These are phyloP conservation scores for Cepaea nemoralis DNA, from an alignment of 1,140 invertebrate genomes.

Conservation along the genomic window DNA sequence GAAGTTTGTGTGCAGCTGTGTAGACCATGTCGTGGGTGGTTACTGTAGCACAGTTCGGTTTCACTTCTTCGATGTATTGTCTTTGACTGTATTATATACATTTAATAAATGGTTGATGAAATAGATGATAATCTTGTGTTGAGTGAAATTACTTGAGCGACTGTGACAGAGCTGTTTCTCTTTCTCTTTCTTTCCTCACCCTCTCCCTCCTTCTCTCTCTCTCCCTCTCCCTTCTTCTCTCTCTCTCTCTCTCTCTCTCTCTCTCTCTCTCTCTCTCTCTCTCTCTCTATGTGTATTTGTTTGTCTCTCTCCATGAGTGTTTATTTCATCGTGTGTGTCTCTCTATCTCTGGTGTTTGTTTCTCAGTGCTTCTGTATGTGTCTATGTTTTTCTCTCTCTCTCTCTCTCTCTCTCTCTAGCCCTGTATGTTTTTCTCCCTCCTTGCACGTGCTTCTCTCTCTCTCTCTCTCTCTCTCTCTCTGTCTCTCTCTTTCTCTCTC, in stretches of 20 bases:
- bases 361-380: not conserved
- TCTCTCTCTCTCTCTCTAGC: not conserved
- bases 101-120: no score
- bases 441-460: no score
- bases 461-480: not conserved
- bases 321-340: not conserved
- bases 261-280: not conserved
- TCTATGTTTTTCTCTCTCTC: not conserved
- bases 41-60: no score
- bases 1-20: no score
- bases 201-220: conserved; percentile 16
- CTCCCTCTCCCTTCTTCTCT: not conserved
- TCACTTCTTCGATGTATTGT: no score
- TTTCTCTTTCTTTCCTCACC: no score
- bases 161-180: no score
- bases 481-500: not conserved
- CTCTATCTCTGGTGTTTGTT: not conserved
- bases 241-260: not conserved
- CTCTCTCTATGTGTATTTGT: not conserved
- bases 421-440: not conserved
- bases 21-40: no score
- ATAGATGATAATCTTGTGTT: no score
- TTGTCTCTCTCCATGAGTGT: conserved; percentile 16
- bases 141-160: no score
- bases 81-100: no score